Percentiles rank a stretch among this genome's conserved stretches.
Conservation (phyloP, 2,797 vertebrate species). For the Adelosebastes latens region DNA sequence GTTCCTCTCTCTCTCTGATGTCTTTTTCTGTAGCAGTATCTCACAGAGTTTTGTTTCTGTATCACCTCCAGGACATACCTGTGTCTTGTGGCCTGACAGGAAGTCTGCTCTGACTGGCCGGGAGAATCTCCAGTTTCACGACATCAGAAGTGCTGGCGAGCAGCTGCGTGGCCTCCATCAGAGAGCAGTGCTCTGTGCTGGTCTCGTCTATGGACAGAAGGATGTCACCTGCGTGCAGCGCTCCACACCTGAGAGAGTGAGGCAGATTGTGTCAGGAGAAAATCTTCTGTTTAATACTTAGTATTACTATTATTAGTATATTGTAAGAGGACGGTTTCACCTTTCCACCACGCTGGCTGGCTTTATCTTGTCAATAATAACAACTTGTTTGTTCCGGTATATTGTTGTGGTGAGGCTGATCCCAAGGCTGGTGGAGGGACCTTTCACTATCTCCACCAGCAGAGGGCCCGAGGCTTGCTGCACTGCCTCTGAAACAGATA, state of each 20-base stretch:
- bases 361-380: slow-evolving; percentile 95
- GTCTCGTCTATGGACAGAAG: slow-evolving; percentile 96
- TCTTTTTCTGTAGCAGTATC: background rate
- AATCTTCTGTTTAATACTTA: background rate
- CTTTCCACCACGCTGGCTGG: slow-evolving; percentile 95
- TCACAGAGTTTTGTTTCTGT: background rate
- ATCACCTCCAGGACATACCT: slow-evolving; percentile 77
- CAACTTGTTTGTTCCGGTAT: slow-evolving; percentile 92
- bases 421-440: slow-evolving; percentile 88
- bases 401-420: slow-evolving; percentile 87
- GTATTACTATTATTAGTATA: too few species aligned
- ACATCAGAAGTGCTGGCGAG: slow-evolving; percentile 88
- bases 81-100: slow-evolving; percentile 89
- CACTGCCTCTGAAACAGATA: slow-evolving; percentile 86
- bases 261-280: background rate
- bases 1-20: background rate
- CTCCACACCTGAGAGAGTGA: slow-evolving; percentile 87
- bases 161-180: slow-evolving; percentile 95
- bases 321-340: slow-evolving; percentile 67
- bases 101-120: slow-evolving; percentile 87
- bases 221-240: slow-evolving; percentile 90
- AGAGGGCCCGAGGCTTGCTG: slow-evolving; percentile 91
- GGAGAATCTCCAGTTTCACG: slow-evolving; percentile 93
- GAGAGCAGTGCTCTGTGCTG: slow-evolving; percentile 92
- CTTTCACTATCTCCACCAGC: slow-evolving; percentile 93